Conservation (phyloP, 2,113 vertebrate genomes). For the Calidris pugnax region DNA sequence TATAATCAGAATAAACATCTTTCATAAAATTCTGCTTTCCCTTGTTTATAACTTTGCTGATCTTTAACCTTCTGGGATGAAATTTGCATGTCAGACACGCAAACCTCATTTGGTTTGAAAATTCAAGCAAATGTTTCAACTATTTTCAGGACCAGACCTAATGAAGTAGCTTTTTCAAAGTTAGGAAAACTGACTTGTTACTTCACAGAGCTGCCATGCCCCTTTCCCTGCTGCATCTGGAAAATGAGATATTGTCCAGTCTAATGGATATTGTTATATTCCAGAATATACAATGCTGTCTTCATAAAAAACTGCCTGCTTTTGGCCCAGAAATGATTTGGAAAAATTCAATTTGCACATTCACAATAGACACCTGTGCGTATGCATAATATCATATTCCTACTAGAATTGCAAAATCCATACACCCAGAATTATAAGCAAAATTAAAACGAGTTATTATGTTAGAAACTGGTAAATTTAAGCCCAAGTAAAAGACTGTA, state of each 20-base stretch:
- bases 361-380: accelerated
- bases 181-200: background rate
- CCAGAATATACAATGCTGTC: background rate
- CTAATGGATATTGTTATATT: accelerated
- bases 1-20: background rate
- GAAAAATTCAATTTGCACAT: background rate
- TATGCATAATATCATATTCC: accelerated
- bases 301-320: background rate
- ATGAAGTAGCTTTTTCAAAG: background rate
- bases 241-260: background rate
- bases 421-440: no score
- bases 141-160: background rate
- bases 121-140: background rate
- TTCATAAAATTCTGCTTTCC: background rate
- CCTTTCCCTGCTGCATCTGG: background rate
- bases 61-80: background rate
- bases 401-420: background rate
- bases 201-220: background rate
- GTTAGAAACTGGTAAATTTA: background rate
- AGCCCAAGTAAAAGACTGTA: background rate
- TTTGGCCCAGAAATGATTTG: background rate
- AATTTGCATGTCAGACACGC: background rate
- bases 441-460: background rate
- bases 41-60: background rate
- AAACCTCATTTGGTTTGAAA: constrained; percentile 25